Base-by-base conservation (phyloP, 2,797 vertebrate genomes). In the Champsocephalus gunnari region DNA sequence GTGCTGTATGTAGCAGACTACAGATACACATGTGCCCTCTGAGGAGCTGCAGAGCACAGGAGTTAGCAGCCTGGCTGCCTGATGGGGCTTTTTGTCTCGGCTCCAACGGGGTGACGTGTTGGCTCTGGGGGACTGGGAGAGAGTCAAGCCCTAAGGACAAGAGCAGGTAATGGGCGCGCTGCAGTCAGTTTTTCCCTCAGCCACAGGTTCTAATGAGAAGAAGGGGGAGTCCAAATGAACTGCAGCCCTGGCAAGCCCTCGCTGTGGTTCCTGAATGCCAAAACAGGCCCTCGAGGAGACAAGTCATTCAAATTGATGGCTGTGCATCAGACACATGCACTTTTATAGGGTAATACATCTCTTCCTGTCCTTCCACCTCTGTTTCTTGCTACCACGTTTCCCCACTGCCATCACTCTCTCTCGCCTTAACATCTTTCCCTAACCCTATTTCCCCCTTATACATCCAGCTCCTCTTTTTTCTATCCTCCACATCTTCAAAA, bases 241-340 rank as follows among this genome's bases (percentile, higher is more conserved):
- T 93, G 89, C 21, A 80, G 81, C 90, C 84, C 88, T 92, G 92
- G 93, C 88, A 92, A 92, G 94, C 93, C 81, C 87, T 73, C 8
- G 79, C 92, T 88, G 86, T 93, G 93, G 90, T 88, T 89, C 89
- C 92, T 93, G 93, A 92, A 96, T 96, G 95, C 96, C 93, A 95
- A 96, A 96, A 95, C 93, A 95, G 92, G 83, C 92, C 94, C 96
- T 95, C 93, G 49, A 93, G 95, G 95, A 94, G 88, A 91, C 73
- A 85, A 95, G 95, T 94, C 95, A 92, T 91, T 97, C 95, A 96
- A 94, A 96, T 92, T 95, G 95, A 96, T 94, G 95, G 94, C 90
- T 95, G 87, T 80, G 38, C 93, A 95, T 95, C 93, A 95, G 93
- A 94, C 93, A 94, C 94, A 92, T 95, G 94, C 94, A 95, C 90